Evolutionary conservation across 2,113 vertebrate genomes (phyloP).

Genomic region (Odobenus rosmarus): DNA sequence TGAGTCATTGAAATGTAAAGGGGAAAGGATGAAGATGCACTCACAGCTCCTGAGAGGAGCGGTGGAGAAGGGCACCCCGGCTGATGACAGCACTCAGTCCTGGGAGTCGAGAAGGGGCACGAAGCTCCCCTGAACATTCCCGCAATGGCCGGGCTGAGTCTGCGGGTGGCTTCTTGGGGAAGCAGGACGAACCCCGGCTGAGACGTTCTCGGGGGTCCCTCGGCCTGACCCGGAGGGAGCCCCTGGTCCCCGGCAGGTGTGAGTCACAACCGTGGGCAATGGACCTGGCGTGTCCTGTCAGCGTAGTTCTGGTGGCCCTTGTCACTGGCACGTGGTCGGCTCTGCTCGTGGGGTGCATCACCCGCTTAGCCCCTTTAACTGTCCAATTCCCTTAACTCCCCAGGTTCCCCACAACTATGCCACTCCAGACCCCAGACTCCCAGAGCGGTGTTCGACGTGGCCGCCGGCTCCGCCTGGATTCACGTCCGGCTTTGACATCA

Average conservation of each 20-base stretch:
- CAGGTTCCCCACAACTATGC: neutral
- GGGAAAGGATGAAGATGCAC: neutral
- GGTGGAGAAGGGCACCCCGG: neutral
- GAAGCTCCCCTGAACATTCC: neutral
- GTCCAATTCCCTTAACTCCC: neutral
- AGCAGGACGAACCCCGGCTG: neutral
- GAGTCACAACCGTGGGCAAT: neutral
- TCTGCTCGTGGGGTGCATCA: neutral
- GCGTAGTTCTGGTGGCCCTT: neutral
- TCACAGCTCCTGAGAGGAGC: neutral
- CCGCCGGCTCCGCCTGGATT: neutral
- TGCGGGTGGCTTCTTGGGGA: neutral
- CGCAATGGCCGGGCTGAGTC: neutral
- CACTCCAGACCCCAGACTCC: neutral
- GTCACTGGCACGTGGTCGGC: rapidly evolving
- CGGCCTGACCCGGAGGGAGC: neutral
- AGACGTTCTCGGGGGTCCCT: neutral
- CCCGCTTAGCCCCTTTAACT: too few relatives aligned
- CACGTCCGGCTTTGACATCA: neutral
- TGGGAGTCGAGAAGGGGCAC: rapidly evolving
- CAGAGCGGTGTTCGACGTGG: neutral
- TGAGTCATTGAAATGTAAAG: neutral
- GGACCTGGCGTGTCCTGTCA: rapidly evolving
- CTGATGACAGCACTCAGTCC: neutral
- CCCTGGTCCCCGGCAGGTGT: neutral